Evolutionary conservation across 1,140 invertebrate genomes (phyloP).

Genomic region (Saxidomus purpurata): DNA sequence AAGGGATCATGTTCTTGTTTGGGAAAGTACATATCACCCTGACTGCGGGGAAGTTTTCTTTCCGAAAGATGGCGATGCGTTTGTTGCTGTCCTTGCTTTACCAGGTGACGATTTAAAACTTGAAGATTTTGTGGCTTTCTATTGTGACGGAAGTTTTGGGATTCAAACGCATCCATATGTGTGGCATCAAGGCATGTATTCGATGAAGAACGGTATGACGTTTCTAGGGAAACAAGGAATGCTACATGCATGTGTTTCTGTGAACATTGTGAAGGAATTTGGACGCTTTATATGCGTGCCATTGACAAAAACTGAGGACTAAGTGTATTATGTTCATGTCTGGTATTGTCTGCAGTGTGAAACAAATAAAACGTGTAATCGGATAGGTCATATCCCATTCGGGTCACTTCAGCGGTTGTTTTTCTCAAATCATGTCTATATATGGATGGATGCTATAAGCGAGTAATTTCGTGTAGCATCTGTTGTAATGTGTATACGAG

Average conservation of each 20-base stretch:
- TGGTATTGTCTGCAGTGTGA: no score
- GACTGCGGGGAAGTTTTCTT: constrained; percentile 68
- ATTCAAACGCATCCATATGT: constrained; percentile 60
- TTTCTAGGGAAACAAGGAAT: constrained; percentile 66
- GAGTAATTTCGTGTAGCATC: no score
- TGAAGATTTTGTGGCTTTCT: constrained; percentile 66
- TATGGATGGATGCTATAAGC: no score
- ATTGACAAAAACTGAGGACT: constrained; percentile 22
- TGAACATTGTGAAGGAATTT: constrained; percentile 53
- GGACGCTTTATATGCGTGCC: constrained; percentile 48
- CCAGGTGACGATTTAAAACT: constrained; percentile 63
- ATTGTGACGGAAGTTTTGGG: constrained; percentile 66
- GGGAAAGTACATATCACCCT: constrained; percentile 67
- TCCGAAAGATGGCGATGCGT: constrained; percentile 52
- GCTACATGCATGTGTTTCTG: constrained; percentile 48
- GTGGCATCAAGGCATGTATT: constrained; percentile 59
- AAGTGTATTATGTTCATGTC: no score
- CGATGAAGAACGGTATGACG: constrained; percentile 25
- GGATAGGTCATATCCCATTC: no score
- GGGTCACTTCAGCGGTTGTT: no score
- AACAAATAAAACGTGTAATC: no score
- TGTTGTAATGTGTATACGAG: no score
- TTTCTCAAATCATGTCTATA: no score
- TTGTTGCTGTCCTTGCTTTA: constrained; percentile 62
- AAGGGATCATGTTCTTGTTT: constrained; percentile 43